Evolutionary conservation across 2,113 vertebrate species (phyloP).

Genomic region (Ifrita kowaldi): DNA sequence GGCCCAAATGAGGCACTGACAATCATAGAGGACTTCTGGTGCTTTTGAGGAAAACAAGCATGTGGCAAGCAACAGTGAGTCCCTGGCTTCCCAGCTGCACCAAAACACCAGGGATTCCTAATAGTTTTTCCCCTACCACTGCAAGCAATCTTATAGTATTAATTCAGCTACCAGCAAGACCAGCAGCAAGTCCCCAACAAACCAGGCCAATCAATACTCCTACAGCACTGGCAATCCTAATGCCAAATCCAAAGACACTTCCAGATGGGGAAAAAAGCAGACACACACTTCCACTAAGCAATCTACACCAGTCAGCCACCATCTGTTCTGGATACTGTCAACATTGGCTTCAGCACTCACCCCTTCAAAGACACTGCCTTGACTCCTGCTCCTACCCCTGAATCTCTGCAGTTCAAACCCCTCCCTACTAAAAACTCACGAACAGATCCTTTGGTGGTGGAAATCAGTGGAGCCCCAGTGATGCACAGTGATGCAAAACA

Average conservation of each 20-base stretch:
- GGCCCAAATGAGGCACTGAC: neutral
- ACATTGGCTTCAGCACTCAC: neutral
- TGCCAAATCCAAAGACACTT: neutral
- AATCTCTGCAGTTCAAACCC: neutral
- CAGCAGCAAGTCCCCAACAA: neutral
- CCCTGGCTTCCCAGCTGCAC: neutral
- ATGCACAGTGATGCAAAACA: neutral
- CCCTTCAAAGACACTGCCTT: neutral
- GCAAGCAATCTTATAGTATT: neutral
- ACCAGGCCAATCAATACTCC: neutral
- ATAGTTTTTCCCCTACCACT: neutral
- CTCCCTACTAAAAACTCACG: neutral
- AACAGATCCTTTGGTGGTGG: neutral
- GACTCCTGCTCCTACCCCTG: neutral
- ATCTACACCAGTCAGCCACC: neutral
- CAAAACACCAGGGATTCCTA: neutral
- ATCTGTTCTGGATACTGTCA: neutral
- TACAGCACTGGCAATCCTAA: neutral
- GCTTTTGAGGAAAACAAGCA: neutral
- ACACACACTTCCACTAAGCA: neutral
- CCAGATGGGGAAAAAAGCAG: neutral
- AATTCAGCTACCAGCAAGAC: neutral
- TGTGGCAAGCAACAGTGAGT: neutral
- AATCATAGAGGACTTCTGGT: neutral
- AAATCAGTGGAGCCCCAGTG: neutral